Evolutionary conservation across 2,113 vertebrate genomes (phyloP).

Genomic region (Eudyptes chrysolophus): DNA sequence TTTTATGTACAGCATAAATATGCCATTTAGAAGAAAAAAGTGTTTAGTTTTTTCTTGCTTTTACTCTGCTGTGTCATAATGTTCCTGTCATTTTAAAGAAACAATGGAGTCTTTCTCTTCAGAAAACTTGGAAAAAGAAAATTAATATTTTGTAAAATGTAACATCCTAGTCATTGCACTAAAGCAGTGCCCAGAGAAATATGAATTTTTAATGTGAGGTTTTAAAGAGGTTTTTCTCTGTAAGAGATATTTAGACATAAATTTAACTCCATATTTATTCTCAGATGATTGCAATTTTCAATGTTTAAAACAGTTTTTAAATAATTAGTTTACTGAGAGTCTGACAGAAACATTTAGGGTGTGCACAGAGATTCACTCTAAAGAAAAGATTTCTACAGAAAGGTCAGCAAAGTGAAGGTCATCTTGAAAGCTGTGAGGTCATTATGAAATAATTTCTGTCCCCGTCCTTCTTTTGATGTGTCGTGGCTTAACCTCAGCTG

Average conservation of each 20-base stretch:
- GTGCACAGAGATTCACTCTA: background rate
- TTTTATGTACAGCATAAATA: background rate
- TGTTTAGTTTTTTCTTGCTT: background rate
- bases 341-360: background rate
- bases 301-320: background rate
- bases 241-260: constrained; percentile 5
- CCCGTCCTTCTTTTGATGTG: background rate
- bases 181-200: constrained; percentile 34
- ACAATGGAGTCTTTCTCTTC: background rate
- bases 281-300: constrained; percentile 21
- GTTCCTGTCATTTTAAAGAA: constrained; percentile 12
- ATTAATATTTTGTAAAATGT: constrained; percentile 32
- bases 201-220: constrained; percentile 46
- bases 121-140: constrained; percentile 8
- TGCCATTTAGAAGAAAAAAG: background rate
- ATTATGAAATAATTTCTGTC: background rate
- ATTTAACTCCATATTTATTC: constrained; percentile 26
- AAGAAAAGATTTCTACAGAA: background rate
- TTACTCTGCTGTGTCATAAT: constrained; percentile 34
- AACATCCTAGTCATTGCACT: background rate
- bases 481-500: too few species aligned
- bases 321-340: background rate
- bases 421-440: background rate
- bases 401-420: background rate
- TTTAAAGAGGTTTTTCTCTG: constrained; percentile 38